phyloP scores from a whole-genome alignment of 2,888 invertebrate species.

The Leptinotarsa tumamoca region DNA sequence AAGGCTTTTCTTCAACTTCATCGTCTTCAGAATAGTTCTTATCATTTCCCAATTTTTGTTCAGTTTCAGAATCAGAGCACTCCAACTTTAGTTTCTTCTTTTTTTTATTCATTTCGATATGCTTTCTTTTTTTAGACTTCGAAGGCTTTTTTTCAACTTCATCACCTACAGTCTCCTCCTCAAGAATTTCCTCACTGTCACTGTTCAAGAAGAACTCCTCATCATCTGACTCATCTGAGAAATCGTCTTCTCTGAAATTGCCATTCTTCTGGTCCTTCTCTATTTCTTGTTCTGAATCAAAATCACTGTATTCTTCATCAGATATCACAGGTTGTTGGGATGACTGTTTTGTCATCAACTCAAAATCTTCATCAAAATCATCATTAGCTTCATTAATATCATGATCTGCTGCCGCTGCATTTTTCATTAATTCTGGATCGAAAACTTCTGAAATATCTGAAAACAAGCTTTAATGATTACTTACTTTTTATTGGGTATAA shows the following conservation, averaged over 20 bases:
- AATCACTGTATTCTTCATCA: slow-evolving; percentile 47
- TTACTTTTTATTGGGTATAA: no score
- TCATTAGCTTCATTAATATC: slow-evolving; percentile 71
- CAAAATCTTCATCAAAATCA: slow-evolving; percentile 76
- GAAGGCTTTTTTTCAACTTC: slow-evolving; percentile 1
- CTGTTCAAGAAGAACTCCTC: background rate
- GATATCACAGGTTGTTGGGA: slow-evolving; percentile 33
- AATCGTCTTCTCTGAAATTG: slow-evolving; percentile 48
- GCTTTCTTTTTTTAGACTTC: slow-evolving; percentile 15
- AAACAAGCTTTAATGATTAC: slow-evolving; percentile 31
- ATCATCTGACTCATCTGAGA: slow-evolving; percentile 32
- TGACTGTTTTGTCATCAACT: slow-evolving; percentile 66
- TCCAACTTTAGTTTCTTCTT: slow-evolving; percentile 32
- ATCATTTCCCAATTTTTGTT: slow-evolving; percentile 22
- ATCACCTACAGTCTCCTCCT: background rate
- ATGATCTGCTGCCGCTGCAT: slow-evolving; percentile 73
- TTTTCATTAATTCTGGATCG: slow-evolving; percentile 75
- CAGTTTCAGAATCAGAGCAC: background rate
- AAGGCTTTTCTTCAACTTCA: background rate
- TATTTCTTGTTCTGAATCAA: slow-evolving; percentile 42
- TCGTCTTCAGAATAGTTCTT: background rate
- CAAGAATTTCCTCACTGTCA: background rate
- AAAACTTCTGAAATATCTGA: slow-evolving; percentile 81
- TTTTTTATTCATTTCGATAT: background rate
- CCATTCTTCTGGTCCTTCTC: slow-evolving; percentile 43